Evolutionary conservation across 2,113 vertebrate genomes (phyloP).

Genomic region (Aix galericulata): DNA sequence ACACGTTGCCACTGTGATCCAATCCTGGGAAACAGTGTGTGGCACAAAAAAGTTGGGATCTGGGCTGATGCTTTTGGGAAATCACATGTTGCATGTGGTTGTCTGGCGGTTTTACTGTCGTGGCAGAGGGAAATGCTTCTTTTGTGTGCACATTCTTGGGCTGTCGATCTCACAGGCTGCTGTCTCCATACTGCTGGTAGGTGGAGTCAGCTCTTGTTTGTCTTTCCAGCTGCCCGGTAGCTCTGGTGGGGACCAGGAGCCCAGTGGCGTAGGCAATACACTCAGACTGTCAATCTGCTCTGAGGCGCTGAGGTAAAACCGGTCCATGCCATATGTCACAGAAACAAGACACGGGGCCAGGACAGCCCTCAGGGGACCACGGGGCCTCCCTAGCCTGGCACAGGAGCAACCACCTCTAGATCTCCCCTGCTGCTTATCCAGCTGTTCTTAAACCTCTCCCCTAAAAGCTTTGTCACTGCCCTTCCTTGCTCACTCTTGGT

Average conservation of each 20-base stretch:
- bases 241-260: constrained; percentile 6
- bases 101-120: constrained; percentile 64
- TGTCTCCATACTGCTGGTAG: constrained; percentile 60
- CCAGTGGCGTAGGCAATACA: fast-evolving
- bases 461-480: not conserved
- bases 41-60: constrained; percentile 32
- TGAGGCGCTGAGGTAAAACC: not conserved
- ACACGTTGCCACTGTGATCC: not conserved
- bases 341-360: not conserved
- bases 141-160: constrained; percentile 63
- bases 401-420: not conserved
- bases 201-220: constrained; percentile 55
- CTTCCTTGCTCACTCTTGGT: not conserved
- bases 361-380: not conserved
- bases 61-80: constrained; percentile 58
- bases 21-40: constrained; percentile 54
- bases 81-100: constrained; percentile 67
- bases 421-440: not conserved
- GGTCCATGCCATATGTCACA: not conserved
- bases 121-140: constrained; percentile 56
- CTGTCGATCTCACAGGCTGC: constrained; percentile 38
- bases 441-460: not conserved
- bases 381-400: not conserved
- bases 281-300: not conserved
- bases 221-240: constrained; percentile 9